A percentile compares a stretch with the other conserved stretches of the same genome.
Conservation (phyloP, 2,888 invertebrate genomes). For the Lottia gigantea region DNA sequence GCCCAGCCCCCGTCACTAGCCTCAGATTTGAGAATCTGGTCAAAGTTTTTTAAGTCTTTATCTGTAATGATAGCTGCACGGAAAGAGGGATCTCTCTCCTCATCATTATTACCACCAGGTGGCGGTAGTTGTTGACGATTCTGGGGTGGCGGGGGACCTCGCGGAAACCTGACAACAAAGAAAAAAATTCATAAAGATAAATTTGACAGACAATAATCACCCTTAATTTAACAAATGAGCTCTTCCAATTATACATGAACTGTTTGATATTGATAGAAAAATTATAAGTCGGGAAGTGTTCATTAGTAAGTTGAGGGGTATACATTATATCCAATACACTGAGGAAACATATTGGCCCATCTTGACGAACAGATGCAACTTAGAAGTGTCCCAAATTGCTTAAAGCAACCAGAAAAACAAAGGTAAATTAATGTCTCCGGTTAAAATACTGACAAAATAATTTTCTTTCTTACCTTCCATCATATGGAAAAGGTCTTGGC, state of each 20-base stretch:
- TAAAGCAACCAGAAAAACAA: no score
- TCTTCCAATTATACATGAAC: no score
- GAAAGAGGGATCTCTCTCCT: constrained; percentile 51
- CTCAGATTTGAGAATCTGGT: constrained; percentile 81
- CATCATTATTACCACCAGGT: constrained; percentile 33
- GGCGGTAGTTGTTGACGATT: constrained; percentile 23
- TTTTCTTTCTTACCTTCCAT: constrained; percentile 52
- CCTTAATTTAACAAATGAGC: no score
- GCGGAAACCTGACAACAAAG: constrained; percentile 34
- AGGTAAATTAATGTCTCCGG: no score
- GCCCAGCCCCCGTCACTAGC: constrained; percentile 85
- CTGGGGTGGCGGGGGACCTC: constrained; percentile 56
- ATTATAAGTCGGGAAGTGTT: no score
- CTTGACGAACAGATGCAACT: no score
- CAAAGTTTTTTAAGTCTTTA: constrained; percentile 91
- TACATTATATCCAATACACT: no score
- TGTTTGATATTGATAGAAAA: no score
- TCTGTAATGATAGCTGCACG: constrained; percentile 84
- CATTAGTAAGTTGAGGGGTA: no score
- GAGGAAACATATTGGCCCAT: no score
- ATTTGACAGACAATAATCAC: no score
- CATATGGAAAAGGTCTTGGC: constrained; percentile 60
- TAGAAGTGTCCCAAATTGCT: no score
- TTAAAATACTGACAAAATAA: constrained; percentile 14
- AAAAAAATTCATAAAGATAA: neutral